These are phyloP conservation scores for Peromyscus nudipes DNA, from an alignment of 2,797 vertebrate genomes.

Conservation along the genomic window DNA sequence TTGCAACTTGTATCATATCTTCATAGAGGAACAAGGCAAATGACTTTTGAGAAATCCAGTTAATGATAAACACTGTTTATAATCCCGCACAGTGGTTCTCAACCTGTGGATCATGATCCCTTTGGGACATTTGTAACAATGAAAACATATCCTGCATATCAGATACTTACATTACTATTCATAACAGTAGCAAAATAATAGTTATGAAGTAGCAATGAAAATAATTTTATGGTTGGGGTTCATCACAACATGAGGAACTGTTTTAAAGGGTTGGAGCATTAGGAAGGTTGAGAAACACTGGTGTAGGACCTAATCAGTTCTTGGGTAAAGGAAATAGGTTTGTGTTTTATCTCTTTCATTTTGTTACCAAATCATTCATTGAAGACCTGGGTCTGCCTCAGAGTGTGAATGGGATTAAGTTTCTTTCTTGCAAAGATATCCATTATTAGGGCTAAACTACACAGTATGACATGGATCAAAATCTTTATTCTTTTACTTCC, in stretches of 20 bases:
- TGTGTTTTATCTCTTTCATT: neutral
- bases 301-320: neutral
- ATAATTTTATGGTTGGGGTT: neutral
- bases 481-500: neutral
- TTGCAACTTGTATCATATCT: neutral
- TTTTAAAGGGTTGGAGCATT: neutral
- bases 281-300: neutral
- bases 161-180: neutral
- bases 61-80: neutral
- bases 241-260: neutral
- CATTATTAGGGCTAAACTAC: neutral
- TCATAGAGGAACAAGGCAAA: neutral
- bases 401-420: neutral
- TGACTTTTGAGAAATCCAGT: neutral
- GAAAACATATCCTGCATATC: neutral
- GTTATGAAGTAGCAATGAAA: neutral
- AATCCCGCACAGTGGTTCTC: neutral
- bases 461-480: neutral
- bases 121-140: neutral
- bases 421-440: neutral
- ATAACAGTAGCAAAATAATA: neutral
- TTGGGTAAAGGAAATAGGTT: neutral
- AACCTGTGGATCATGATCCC: neutral
- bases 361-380: neutral
- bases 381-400: neutral